Percentiles rank a stretch among this genome's conserved stretches.
These are phyloP conservation scores for Lycia hirtaria DNA, from an alignment of 2,888 invertebrate species.

Conservation along the genomic window DNA sequence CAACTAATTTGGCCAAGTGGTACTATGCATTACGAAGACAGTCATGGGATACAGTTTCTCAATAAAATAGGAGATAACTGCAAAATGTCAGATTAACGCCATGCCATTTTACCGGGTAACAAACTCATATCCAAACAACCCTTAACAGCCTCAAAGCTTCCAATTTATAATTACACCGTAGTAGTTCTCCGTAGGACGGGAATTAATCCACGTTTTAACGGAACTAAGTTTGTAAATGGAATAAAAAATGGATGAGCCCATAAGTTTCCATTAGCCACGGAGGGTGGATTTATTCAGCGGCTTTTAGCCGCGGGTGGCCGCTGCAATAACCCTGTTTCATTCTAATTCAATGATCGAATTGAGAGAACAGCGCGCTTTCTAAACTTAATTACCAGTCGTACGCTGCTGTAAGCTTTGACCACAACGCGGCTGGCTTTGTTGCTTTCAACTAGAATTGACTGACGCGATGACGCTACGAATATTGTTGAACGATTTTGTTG, in stretches of 20 bases:
- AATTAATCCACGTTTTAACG: background rate
- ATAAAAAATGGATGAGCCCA: constrained; percentile 21
- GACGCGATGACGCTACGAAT: too few relatives aligned
- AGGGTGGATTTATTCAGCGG: constrained; percentile 25
- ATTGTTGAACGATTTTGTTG: too few relatives aligned
- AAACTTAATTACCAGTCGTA: constrained; percentile 7
- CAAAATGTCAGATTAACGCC: too few relatives aligned
- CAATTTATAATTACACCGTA: too few relatives aligned
- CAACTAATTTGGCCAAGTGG: too few relatives aligned
- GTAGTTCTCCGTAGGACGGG: background rate
- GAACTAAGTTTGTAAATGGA: constrained; percentile 1
- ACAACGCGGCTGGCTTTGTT: background rate
- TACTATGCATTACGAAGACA: too few relatives aligned
- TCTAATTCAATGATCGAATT: constrained; percentile 27
- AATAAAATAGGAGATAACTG: too few relatives aligned
- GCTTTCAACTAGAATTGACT: too few relatives aligned
- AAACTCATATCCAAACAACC: too few relatives aligned
- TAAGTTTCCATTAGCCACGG: constrained; percentile 29
- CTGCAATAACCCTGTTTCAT: constrained; percentile 28
- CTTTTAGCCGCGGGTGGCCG: constrained; percentile 27
- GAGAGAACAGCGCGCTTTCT: constrained; percentile 13
- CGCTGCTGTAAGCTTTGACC: background rate
- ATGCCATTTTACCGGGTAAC: too few relatives aligned
- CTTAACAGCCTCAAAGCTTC: too few relatives aligned
- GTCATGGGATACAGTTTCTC: too few relatives aligned